Percentiles rank a stretch among this genome's conserved stretches.
Evolutionary conservation across 1,140 invertebrate species (phyloP).

Genomic region (Conopomorpha cramerella): DNA sequence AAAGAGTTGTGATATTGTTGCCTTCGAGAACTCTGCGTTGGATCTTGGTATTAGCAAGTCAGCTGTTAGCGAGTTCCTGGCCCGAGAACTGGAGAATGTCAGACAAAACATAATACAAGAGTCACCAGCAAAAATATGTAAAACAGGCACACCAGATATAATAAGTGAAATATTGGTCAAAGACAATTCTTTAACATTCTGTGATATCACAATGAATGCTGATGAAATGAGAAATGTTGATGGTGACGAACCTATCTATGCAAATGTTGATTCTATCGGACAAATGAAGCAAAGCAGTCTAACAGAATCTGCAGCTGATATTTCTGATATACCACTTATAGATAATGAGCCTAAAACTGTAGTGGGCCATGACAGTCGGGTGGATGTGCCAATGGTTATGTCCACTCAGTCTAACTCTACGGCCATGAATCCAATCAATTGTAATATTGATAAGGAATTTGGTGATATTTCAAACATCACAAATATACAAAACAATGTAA

Average conservation of each 20-base stretch:
- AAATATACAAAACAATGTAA: slow-evolving; percentile 31
- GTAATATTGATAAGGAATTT: slow-evolving; percentile 14
- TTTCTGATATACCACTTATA: neutral
- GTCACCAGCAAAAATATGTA: neutral
- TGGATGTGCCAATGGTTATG: slow-evolving; percentile 19
- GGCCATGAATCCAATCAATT: slow-evolving; percentile 7
- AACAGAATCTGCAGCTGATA: too few species aligned
- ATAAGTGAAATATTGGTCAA: neutral
- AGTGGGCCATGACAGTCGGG: neutral
- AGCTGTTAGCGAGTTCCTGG: slow-evolving; percentile 39
- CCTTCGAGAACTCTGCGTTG: slow-evolving; percentile 50
- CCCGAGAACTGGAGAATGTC: slow-evolving; percentile 47
- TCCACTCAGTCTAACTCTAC: slow-evolving; percentile 27
- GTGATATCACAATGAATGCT: too few species aligned
- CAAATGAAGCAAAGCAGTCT: neutral
- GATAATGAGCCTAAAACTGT: neutral
- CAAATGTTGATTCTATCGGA: slow-evolving; percentile 13
- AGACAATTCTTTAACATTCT: too few species aligned
- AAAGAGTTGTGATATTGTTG: slow-evolving; percentile 31
- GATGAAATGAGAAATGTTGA: too few species aligned
- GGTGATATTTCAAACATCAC: slow-evolving; percentile 23
- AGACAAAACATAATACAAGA: slow-evolving; percentile 23
- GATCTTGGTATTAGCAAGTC: slow-evolving; percentile 42
- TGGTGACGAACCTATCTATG: slow-evolving; percentile 27
- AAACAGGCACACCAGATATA: neutral